These are phyloP conservation scores for Hemithea aestivaria DNA, from an alignment of 2,888 invertebrate genomes.

Conservation along the genomic window DNA sequence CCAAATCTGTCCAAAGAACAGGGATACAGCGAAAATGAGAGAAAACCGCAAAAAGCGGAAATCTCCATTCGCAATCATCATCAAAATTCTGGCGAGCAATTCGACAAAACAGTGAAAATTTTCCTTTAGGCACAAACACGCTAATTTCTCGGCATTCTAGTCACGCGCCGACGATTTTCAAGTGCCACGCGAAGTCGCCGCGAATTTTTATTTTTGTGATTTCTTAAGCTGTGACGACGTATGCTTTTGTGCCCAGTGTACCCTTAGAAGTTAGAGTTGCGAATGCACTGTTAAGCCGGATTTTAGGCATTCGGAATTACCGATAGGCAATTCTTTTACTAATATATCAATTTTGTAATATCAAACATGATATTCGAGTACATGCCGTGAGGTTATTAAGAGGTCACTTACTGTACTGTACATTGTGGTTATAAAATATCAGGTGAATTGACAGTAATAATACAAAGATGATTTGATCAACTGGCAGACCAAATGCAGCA, in stretches of 20 bases:
- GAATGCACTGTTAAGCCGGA: neutral
- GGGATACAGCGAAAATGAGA: neutral
- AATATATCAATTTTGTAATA: too few relatives aligned
- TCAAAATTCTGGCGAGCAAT: conserved; percentile 24
- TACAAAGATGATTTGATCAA: too few relatives aligned
- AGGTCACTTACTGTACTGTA: too few relatives aligned
- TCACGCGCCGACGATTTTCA: conserved; percentile 61
- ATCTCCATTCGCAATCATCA: conserved; percentile 18
- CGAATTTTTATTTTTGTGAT: conserved; percentile 39
- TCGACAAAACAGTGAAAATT: conserved; percentile 25
- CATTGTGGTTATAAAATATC: too few relatives aligned
- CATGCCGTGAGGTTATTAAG: too few relatives aligned
- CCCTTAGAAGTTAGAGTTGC: conserved; percentile 1
- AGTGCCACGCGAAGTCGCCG: conserved; percentile 43
- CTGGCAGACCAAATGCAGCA: too few relatives aligned
- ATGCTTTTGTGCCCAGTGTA: conserved; percentile 29
- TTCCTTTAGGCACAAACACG: conserved; percentile 23
- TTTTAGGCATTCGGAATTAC: neutral
- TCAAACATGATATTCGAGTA: too few relatives aligned
- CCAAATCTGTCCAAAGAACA: too few relatives aligned
- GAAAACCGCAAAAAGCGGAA: conserved; percentile 4
- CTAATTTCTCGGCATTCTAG: conserved; percentile 36
- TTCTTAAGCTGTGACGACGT: conserved; percentile 34
- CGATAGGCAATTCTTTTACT: too few relatives aligned
- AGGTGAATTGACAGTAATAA: too few relatives aligned